phyloP scores from a whole-genome alignment of 1,140 invertebrate genomes.

The Heliothis virescens region DNA sequence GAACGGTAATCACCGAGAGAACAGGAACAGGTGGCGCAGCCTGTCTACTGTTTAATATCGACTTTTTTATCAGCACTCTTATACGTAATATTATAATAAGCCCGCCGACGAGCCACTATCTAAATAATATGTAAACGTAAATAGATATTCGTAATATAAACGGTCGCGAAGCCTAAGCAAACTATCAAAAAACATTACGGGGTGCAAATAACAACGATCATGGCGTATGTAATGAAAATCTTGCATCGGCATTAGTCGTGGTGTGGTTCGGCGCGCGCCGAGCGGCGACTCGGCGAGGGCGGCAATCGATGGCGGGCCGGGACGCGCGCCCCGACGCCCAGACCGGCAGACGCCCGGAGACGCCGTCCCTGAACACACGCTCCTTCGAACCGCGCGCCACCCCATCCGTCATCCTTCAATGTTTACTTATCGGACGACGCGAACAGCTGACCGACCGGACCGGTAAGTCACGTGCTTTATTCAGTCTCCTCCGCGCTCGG shows the following conservation, averaged over 20 bases:
- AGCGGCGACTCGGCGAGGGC: constrained; percentile 70
- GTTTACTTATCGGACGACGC: constrained; percentile 79
- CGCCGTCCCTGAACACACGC: constrained; percentile 79
- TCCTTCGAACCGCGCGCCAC: constrained; percentile 67
- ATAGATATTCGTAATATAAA: constrained; percentile 56
- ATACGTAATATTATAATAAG: constrained; percentile 47
- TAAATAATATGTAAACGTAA: constrained; percentile 52
- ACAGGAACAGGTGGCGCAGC: constrained; percentile 61
- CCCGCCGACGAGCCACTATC: constrained; percentile 24
- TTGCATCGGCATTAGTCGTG: constrained; percentile 80
- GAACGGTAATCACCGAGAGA: constrained; percentile 58
- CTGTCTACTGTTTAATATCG: constrained; percentile 59
- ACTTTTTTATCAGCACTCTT: constrained; percentile 57
- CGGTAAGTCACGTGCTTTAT: constrained; percentile 83
- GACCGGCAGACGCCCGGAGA: constrained; percentile 83
- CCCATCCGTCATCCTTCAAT: constrained; percentile 74
- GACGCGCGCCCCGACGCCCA: constrained; percentile 78
- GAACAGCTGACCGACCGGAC: constrained; percentile 81
- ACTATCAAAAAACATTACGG: constrained; percentile 85
- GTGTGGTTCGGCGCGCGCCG: constrained; percentile 78
- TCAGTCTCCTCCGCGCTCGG: constrained; percentile 44
- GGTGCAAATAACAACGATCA: constrained; percentile 85
- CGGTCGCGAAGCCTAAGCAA: constrained; percentile 69
- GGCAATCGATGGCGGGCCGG: constrained; percentile 80
- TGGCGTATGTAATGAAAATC: constrained; percentile 84